Evolutionary conservation across 2,113 vertebrate genomes (phyloP), one percentile per base, ranked within the genome.

Genomic region (Mustelus asterias): DNA sequence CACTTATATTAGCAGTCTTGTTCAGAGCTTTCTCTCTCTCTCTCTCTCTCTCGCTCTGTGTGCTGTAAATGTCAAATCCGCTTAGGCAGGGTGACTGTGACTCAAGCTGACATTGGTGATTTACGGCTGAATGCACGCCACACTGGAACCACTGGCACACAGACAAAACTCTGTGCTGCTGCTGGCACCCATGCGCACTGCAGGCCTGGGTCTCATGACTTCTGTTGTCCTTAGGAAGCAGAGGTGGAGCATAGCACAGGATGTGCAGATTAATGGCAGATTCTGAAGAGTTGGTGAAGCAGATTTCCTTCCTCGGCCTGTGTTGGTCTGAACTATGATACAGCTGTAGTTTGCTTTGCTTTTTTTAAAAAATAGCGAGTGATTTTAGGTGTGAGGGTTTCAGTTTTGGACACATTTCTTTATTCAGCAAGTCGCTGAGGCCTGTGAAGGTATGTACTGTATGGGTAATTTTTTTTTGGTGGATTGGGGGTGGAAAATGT

Each of bases 211-310:
- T 95, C 94, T 95, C 67, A 95, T 95, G 94, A 95, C 94, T 95
- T 95, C 69, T 95, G 94, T 69, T 95, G 94, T 95, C 94, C 94
- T 95, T 72, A 95, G 94, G 94, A 95, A 95, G 44, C 94, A 95
- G 94, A 95, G 94, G 94, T 95, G 94, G 94, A 95, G 94, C 94
- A 95, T 76, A 95, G 70, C 69, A 95, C 94, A 95, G 94, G 94
- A 95, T 95, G 94, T 95, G 94, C 69, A 95, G 94, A 95, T 95
- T 95, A 95, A 95, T 95, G 94, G 94, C 94, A 95, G 94, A 95
- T 95, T 95, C 67, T 95, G 94, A 95, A 95, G 94, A 95, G 94
- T 95, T 95, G 94, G 69, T 95, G 94, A 95, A 95, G 94, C 94
- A 95, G 67, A 95, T 95, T 95, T 95, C 94, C 94, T 95, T 95